Evolutionary conservation across 2,888 invertebrate genomes (phyloP).

Genomic region (Ptycholaimellus sp.): DNA sequence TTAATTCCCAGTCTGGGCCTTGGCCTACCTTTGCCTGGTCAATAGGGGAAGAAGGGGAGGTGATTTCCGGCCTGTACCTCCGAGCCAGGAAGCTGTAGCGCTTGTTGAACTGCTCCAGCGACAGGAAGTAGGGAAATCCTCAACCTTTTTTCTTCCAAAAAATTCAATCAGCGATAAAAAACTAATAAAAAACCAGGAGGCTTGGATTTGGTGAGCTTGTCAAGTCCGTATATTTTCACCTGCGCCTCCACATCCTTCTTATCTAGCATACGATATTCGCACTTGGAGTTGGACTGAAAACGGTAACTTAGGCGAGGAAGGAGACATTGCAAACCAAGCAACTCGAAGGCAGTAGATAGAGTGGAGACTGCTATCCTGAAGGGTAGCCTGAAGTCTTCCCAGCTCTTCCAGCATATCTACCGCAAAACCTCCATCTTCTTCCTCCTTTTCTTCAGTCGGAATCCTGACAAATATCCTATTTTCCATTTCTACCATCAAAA

Average conservation of each 20-base stretch:
- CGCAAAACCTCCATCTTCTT: too few species aligned
- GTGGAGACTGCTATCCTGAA: neutral
- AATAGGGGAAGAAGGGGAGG: neutral
- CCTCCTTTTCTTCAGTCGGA: neutral
- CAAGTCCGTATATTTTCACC: conserved; percentile 30
- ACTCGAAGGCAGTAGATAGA: neutral
- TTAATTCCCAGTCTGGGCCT: neutral
- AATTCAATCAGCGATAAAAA: too few species aligned
- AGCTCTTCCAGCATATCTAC: too few species aligned
- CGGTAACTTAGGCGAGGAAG: neutral
- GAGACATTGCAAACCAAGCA: neutral
- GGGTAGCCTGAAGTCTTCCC: too few species aligned
- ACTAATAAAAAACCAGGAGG: too few species aligned
- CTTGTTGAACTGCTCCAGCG: conserved; percentile 66
- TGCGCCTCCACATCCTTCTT: conserved; percentile 57
- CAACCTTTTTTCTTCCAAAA: too few species aligned
- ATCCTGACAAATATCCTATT: neutral
- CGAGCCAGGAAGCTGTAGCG: conserved; percentile 54
- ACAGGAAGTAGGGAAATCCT: conserved; percentile 72
- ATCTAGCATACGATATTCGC: conserved; percentile 36
- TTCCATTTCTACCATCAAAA: too few species aligned
- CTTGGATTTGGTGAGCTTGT: too few species aligned
- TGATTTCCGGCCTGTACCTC: neutral
- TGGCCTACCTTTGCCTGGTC: neutral
- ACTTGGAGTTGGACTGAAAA: conserved; percentile 1